These are phyloP conservation scores for Nephrotoma appendiculata DNA, from an alignment of 2,888 invertebrate species.

Conservation along the genomic window DNA sequence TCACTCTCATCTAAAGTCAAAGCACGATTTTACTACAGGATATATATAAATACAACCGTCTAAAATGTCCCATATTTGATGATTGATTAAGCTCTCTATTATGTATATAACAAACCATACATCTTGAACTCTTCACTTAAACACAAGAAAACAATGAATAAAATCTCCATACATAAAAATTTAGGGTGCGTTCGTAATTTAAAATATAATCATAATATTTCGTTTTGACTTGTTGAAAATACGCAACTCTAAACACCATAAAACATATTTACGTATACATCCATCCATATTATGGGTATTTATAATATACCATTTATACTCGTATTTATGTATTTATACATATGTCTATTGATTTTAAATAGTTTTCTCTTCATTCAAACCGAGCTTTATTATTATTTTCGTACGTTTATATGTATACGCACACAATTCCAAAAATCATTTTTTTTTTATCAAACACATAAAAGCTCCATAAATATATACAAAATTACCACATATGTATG, in stretches of 20 bases:
- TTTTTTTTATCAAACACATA: background rate
- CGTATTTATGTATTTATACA: background rate
- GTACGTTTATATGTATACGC: background rate
- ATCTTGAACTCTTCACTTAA: background rate
- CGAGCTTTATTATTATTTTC: background rate
- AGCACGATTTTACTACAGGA: background rate
- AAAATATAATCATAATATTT: background rate
- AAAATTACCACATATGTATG: background rate
- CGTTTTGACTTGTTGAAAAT: background rate
- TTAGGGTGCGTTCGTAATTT: background rate
- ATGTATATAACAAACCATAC: background rate
- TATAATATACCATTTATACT: background rate
- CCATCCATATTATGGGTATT: background rate
- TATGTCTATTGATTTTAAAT: background rate
- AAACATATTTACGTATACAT: background rate
- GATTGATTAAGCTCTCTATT: background rate
- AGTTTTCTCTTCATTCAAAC: background rate
- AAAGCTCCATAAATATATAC: background rate
- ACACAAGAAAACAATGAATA: background rate
- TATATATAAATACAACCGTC: background rate
- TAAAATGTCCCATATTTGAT: background rate
- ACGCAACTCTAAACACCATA: background rate
- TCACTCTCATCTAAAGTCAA: background rate
- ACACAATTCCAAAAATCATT: background rate
- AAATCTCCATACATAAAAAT: background rate